These are phyloP conservation scores for Pituophis catenifer DNA, from an alignment of 2,113 vertebrate species.

Conservation along the genomic window DNA sequence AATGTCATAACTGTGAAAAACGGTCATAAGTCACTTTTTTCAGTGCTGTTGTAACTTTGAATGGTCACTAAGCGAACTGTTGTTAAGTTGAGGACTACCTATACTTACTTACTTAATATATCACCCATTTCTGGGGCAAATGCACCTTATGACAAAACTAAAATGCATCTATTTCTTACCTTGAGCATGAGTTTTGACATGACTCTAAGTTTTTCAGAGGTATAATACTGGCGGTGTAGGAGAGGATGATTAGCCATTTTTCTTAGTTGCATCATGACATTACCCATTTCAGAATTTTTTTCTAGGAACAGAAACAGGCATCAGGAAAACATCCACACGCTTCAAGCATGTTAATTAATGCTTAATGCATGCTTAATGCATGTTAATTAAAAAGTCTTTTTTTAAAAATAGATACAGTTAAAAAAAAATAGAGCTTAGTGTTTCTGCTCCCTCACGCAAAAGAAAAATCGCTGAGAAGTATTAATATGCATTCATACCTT, in stretches of 20 bases:
- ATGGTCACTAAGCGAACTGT: too few species aligned
- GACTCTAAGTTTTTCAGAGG: constrained; percentile 81
- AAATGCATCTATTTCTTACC: constrained; percentile 66
- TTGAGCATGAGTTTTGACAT: constrained; percentile 96
- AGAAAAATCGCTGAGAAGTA: not conserved
- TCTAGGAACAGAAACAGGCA: constrained; percentile 68
- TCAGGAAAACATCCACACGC: not conserved
- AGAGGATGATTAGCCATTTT: constrained; percentile 99
- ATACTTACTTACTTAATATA: too few species aligned
- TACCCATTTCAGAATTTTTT: constrained; percentile 81
- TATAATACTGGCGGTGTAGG: constrained; percentile 92
- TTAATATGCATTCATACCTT: constrained; percentile 58
- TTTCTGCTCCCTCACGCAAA: not conserved
- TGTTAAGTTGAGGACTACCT: too few species aligned
- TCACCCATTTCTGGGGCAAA: not conserved
- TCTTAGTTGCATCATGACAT: constrained; percentile 95
- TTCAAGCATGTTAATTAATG: not conserved
- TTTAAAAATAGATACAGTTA: not conserved
- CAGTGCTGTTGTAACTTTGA: too few species aligned
- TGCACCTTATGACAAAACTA: not conserved
- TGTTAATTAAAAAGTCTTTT: not conserved
- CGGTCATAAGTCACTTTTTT: too few species aligned
- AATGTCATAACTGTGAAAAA: too few species aligned
- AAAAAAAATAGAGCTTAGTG: not conserved
- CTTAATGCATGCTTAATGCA: too few species aligned